Evolutionary conservation across 2,888 invertebrate species (phyloP).

Genomic region (Miltochrista miniata): DNA sequence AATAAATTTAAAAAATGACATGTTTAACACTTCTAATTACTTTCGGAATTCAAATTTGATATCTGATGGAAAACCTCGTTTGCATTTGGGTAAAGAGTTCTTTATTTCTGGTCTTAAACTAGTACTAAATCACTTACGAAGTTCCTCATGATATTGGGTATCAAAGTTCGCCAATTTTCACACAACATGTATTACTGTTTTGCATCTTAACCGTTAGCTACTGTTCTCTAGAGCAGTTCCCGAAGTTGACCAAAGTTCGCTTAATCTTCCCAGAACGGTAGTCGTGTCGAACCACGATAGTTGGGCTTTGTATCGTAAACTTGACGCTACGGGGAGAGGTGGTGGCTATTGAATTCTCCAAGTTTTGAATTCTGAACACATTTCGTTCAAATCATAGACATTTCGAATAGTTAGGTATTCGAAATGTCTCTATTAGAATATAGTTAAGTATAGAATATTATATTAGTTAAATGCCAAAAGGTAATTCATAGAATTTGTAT

Average conservation of each 20-base stretch:
- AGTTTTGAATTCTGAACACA: constrained; percentile 34
- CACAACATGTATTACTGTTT: constrained; percentile 47
- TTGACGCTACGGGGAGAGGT: constrained; percentile 31
- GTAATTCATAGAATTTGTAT: no score
- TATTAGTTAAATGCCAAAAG: no score
- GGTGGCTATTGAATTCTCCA: constrained; percentile 36
- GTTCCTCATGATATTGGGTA: constrained; percentile 1
- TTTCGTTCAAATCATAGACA: constrained; percentile 30
- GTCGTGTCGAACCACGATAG: constrained; percentile 47
- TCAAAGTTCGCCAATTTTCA: constrained; percentile 32
- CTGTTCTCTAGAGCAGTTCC: constrained; percentile 39
- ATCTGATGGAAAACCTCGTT: no score
- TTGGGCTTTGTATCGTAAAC: constrained; percentile 45
- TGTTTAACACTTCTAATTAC: no score
- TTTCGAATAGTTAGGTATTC: constrained; percentile 14
- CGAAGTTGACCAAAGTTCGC: constrained; percentile 44
- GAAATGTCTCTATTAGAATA: not conserved
- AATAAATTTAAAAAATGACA: no score
- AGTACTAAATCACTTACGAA: no score
- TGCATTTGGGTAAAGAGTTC: no score
- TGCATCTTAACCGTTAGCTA: constrained; percentile 40
- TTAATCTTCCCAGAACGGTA: constrained; percentile 45
- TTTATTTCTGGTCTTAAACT: no score
- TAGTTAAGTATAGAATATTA: not conserved
- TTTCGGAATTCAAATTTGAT: no score